These are phyloP conservation scores for Heliconius hewitsoni DNA, from an alignment of 1,140 invertebrate species.

Conservation along the genomic window DNA sequence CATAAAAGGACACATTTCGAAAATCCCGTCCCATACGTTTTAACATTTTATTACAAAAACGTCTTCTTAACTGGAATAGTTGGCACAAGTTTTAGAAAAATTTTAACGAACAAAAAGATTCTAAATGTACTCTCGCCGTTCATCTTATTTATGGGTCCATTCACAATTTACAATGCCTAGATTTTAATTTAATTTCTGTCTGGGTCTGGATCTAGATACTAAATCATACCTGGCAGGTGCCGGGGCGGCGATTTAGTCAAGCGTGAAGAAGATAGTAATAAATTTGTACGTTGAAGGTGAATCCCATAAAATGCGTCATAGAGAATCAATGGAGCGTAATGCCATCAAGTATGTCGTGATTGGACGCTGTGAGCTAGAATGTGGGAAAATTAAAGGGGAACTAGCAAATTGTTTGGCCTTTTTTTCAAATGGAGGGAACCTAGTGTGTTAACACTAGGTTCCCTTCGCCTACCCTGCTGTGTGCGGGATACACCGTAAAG, in stretches of 20 bases:
- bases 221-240: slow-evolving; percentile 68
- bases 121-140: slow-evolving; percentile 14
- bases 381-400: neutral
- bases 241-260: slow-evolving; percentile 50
- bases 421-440: neutral
- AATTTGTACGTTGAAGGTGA: slow-evolving; percentile 47
- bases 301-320: slow-evolving; percentile 45
- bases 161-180: slow-evolving; percentile 45
- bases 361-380: slow-evolving; percentile 28
- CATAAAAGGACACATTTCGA: neutral
- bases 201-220: slow-evolving; percentile 54
- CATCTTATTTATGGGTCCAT: slow-evolving; percentile 32
- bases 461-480: too few relatives aligned
- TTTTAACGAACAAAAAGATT: slow-evolving; percentile 11
- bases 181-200: slow-evolving; percentile 55
- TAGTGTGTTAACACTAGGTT: too few relatives aligned
- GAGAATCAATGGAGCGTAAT: slow-evolving; percentile 50
- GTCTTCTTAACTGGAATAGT: slow-evolving; percentile 1
- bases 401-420: neutral
- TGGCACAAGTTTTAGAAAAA: slow-evolving; percentile 6
- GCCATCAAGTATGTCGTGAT: slow-evolving; percentile 23
- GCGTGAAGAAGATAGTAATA: slow-evolving; percentile 69
- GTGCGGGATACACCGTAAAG: too few relatives aligned
- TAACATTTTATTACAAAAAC: neutral
- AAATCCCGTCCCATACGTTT: neutral